Base-by-base conservation (phyloP, 1,140 invertebrate genomes). In the Stegodyphus dumicola region DNA sequence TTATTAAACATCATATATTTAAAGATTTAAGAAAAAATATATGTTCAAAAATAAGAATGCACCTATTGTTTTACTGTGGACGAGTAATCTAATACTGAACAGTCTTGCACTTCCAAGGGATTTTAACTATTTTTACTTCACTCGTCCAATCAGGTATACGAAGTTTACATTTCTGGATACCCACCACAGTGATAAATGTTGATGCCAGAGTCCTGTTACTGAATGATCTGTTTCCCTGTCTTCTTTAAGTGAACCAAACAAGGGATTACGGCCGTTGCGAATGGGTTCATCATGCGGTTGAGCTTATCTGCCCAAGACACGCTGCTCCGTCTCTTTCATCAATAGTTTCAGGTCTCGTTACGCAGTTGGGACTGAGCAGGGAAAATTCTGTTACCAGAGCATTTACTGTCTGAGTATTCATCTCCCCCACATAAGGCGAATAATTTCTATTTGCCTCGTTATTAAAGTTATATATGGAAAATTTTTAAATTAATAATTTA, bases 201-300 rank as follows among this genome's bases (percentile, higher is more conserved):
- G 33, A 49, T 52, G 69, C 18, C 69, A 52, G 69, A 52, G 13
- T 52, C 11, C 13, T 11, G 18, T 13, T 13, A 11, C 10, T 9
- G 49, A 48, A 71, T 71, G 69, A 71, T 71, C 33, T 51, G 49
- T 71, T 71, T 71, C 33, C 74, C 17, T 33, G 17, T 81, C 67
- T 51, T 81, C 69, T n/a, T 77, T 77, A 77, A 77, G 76, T 77
- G 64, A 69, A 54, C 78, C 78, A 81, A 81, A 81, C 78, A 65
- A 65, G 78, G 69, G 78, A 71, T 71, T 71, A 71, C 33, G 33
- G 33, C 33, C 33, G 33, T 33, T 33, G 33, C 33, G 33, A 33
- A 49, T 56, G 78, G 53, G 67, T 65, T 73, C 69, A 60, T 73
- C 53, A 60, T 54, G 70, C 48, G 78, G 78, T 73, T 67, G 69